Evolutionary conservation across 1,140 invertebrate species (phyloP).

Genomic region (Drosophila kohkoa): DNA sequence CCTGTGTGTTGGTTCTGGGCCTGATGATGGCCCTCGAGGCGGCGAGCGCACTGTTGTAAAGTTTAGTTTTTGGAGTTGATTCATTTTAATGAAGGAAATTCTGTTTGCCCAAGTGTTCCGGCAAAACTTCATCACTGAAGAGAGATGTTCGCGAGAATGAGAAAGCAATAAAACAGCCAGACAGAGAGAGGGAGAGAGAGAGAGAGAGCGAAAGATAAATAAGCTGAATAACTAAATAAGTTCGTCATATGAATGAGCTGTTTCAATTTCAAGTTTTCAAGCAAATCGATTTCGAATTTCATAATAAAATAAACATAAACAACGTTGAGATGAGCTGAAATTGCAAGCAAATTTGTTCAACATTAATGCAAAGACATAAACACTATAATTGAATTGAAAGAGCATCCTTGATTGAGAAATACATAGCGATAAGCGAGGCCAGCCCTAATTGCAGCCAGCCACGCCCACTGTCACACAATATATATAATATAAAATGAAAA

Average conservation of each 20-base stretch:
- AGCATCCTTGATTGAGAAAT: constrained; percentile 4
- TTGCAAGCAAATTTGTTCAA: background rate
- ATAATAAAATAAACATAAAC: background rate
- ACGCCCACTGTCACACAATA: constrained; percentile 12
- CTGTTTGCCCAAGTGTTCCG: constrained; percentile 55
- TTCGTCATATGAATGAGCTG: constrained; percentile 13
- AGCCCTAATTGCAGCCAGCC: constrained; percentile 14
- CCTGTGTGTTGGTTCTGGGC: background rate
- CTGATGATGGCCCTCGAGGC: constrained; percentile 40
- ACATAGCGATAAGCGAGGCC: constrained; percentile 23
- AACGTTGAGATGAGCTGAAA: background rate
- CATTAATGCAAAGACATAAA: background rate
- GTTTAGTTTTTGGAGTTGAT: constrained; percentile 67
- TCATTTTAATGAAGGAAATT: constrained; percentile 73
- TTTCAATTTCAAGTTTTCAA: background rate
- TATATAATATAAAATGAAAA: background rate
- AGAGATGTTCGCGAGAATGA: background rate
- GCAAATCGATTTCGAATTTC: background rate
- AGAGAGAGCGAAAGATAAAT: background rate
- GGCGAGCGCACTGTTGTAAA: constrained; percentile 30
- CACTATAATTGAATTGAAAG: background rate
- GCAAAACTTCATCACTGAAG: constrained; percentile 54
- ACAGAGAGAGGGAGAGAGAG: too few species aligned
- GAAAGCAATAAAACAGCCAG: background rate
- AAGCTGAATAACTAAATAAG: constrained; percentile 10